Evolutionary conservation across 1,140 invertebrate species (phyloP).

Genomic region (Drosophila varians): DNA sequence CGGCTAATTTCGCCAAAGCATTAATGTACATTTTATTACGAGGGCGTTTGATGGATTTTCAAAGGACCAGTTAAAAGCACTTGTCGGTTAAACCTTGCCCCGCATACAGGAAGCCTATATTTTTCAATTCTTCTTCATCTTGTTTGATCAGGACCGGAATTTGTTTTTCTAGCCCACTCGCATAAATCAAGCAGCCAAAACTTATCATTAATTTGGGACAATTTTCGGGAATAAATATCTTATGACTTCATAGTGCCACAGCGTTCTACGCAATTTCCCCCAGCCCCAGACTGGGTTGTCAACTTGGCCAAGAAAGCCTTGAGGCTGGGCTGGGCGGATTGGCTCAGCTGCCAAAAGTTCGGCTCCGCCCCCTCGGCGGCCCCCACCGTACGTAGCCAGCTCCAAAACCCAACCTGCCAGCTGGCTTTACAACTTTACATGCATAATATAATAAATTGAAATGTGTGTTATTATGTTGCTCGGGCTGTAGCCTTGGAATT

Average conservation of each 20-base stretch:
- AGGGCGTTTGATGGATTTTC: constrained; percentile 19
- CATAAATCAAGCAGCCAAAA: constrained; percentile 23
- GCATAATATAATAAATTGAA: constrained; percentile 73
- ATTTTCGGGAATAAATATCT: constrained; percentile 41
- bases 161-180: constrained; percentile 6
- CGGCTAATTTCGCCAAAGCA: constrained; percentile 36
- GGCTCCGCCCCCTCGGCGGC: not conserved
- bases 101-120: not conserved
- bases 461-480: constrained; percentile 74
- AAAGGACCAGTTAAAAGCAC: constrained; percentile 8
- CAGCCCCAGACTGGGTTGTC: constrained; percentile 10
- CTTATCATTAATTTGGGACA: constrained; percentile 25
- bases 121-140: not conserved
- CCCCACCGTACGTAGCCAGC: not conserved
- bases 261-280: constrained; percentile 31
- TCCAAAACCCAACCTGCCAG: constrained; percentile 29
- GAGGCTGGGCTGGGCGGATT: constrained; percentile 30
- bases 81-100: not conserved
- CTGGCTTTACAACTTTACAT: constrained; percentile 62
- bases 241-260: constrained; percentile 36
- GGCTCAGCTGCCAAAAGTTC: constrained; percentile 48
- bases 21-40: constrained; percentile 52
- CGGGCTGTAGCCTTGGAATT: constrained; percentile 65
- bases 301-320: constrained; percentile 51
- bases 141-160: not conserved